A percentile compares a stretch with the other conserved stretches of the same genome.
These are phyloP conservation scores for Manis javanica DNA, from an alignment of 2,797 vertebrate genomes.

Conservation along the genomic window DNA sequence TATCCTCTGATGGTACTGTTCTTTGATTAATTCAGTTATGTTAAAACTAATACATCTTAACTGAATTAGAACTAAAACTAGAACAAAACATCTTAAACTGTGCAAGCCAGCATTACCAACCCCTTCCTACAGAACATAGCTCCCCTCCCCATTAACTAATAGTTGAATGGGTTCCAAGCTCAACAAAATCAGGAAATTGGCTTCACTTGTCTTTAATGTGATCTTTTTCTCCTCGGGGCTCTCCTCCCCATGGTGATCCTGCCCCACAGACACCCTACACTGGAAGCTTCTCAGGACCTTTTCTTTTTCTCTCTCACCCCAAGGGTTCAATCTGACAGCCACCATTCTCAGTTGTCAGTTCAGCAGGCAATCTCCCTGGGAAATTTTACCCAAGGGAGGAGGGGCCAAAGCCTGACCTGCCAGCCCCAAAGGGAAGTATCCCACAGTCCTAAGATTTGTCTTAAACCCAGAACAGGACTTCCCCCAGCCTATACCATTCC, in stretches of 20 bases:
- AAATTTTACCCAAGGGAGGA: not conserved
- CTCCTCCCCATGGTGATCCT: not conserved
- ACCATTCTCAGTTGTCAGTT: not conserved
- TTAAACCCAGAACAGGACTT: not conserved
- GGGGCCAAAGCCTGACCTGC: not conserved
- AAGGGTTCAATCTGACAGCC: not conserved
- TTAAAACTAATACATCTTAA: not conserved
- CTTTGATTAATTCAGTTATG: constrained; percentile 36
- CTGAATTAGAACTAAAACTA: not conserved
- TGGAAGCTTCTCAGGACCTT: not conserved
- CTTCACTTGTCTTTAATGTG: not conserved
- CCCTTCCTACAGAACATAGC: not conserved
- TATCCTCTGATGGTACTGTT: not conserved
- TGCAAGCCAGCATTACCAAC: not conserved
- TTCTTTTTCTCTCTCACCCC: not conserved
- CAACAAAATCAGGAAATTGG: not conserved
- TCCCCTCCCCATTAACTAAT: not conserved
- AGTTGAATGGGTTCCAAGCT: not conserved
- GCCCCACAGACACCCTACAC: not conserved
- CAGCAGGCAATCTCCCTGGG: not conserved
- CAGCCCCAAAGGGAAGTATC: not conserved
- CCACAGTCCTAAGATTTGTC: not conserved
- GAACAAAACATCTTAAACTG: not conserved
- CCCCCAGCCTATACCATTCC: not conserved
- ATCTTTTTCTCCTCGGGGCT: not conserved